Base-by-base conservation (phyloP, 2,888 invertebrate genomes). In the Calliphora vomitoria region DNA sequence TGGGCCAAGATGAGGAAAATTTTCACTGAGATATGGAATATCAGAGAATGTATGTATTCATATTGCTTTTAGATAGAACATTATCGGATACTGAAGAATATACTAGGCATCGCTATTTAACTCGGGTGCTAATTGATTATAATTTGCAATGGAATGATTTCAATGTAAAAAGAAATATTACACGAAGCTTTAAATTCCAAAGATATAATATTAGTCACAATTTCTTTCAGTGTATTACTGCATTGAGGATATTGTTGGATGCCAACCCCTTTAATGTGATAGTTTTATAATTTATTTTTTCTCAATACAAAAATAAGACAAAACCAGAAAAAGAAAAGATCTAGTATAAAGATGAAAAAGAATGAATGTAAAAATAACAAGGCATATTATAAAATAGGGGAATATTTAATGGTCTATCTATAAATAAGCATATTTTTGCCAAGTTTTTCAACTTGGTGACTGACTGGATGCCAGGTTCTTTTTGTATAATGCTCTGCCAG, bases 401-500 rank as follows among this genome's bases (percentile, higher is more conserved):
- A 82, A 85, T 71, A 85, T 85, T 87, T 79, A 87, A 87, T 85
- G 79, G 85, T 55, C 25, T 25, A 75, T 82, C 79, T 85, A 85
- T 82, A 87, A 82, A 87, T 85, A 87, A 75, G 75, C 60, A 79
- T 75, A 78, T 58, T 71, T 87, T 78, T 87, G 87, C 84, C 81
- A 81, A 74, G 68, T 84, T 74, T 60, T 74, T 68, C 38, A 69
- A 25, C 53, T 84, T 76, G 60, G 68, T 64, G 75, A 86, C 55
- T 47, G 35, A 47, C 44, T 86, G 50, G 10, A 66, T 78, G 82
- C 58, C 41, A 58, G 83, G 55, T 62, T 84, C 18, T 69, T 50
- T 81, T 31, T 38, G n/a, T 41, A 8, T 8, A 35, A 38, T 31
- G 11, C 55, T 20, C 1, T 71, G 55, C 20, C 72, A 64, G 71